Evolutionary conservation across 2,888 invertebrate genomes (phyloP).

Genomic region (Mechanitis messenoides): DNA sequence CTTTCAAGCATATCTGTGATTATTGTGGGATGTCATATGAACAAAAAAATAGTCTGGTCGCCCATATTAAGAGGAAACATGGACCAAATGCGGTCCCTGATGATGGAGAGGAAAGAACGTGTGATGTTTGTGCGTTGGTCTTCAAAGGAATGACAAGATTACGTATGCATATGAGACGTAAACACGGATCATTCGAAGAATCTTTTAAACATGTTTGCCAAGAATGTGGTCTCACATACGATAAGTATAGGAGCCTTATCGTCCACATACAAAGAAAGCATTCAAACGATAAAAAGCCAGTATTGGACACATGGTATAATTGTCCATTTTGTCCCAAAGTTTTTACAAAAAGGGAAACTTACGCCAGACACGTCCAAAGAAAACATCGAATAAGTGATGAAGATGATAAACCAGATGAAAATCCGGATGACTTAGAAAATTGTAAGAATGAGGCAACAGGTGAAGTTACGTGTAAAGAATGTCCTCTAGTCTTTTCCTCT

Average conservation of each 20-base stretch:
- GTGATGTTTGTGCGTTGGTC: slow-evolving; percentile 63
- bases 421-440: slow-evolving; percentile 34
- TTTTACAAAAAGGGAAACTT: slow-evolving; percentile 61
- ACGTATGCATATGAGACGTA: slow-evolving; percentile 66
- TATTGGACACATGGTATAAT: slow-evolving; percentile 49
- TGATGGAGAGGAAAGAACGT: slow-evolving; percentile 53
- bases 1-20: slow-evolving; percentile 58
- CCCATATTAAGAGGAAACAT: slow-evolving; percentile 64
- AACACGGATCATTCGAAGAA: slow-evolving; percentile 59
- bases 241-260: slow-evolving; percentile 60
- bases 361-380: slow-evolving; percentile 61
- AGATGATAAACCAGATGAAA: slow-evolving; percentile 31
- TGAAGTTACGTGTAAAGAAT: slow-evolving; percentile 59
- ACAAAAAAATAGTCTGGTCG: slow-evolving; percentile 58
- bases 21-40: slow-evolving; percentile 65
- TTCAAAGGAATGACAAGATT: slow-evolving; percentile 61
- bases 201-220: slow-evolving; percentile 56
- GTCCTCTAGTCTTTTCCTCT: slow-evolving; percentile 61
- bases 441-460: slow-evolving; percentile 52
- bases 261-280: slow-evolving; percentile 64
- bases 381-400: slow-evolving; percentile 56
- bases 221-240: slow-evolving; percentile 63
- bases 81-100: slow-evolving; percentile 49
- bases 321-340: slow-evolving; percentile 64
- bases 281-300: slow-evolving; percentile 40